Base-by-base conservation (phyloP, 2,113 vertebrate species). In the Chamaetylas fuelleborni region DNA sequence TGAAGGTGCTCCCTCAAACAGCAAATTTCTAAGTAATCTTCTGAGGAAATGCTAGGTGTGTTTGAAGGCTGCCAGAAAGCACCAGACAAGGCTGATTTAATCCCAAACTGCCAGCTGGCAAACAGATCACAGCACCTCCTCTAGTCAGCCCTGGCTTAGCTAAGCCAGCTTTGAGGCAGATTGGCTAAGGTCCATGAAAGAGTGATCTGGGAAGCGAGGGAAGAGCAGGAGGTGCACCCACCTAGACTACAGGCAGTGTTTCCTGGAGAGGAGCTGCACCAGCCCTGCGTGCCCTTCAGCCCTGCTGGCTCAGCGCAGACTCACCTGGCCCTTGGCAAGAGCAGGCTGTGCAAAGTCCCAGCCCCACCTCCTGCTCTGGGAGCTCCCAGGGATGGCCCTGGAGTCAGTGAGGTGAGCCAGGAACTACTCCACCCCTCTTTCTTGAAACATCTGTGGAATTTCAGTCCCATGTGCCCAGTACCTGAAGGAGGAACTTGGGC, bases 391-490 rank as follows among this genome's bases (percentile, higher is more conserved):
- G 15, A 16, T 28, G 20, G 31, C 50, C 8, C 7, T 25, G 38
- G 14, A 38, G 11, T 15, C 33, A 7, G 4, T 9, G 29, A 86
- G n/a, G 11, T 13, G 13, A 79, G 19, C 19, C 15, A 15, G 1
- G 0, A 34, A 7, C 38, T 16, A 4, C 9, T 34, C 60, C 29
- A 54, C 5, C 5, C 1, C 9, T 38, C 17, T 8, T 25, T 28
- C 57, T 12, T 42, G 19, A 69, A 88, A 22, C 14, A 4, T 20
- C 11, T 14, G 5, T 11, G 48, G 45, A 3, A 40, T 48, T 64
- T 58, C 86, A 79, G 16, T 29, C 24, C 29, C 36, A 4, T 0
- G 0, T 43, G 8, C 28, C 18, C 11, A 19, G 9, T 5, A 12
- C 53, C 25, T 34, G 43, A 28, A 45, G n/a, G 13, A 64, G 22